Evolutionary conservation across 2,888 invertebrate species (phyloP).

Genomic region (Tachina lurida): DNA sequence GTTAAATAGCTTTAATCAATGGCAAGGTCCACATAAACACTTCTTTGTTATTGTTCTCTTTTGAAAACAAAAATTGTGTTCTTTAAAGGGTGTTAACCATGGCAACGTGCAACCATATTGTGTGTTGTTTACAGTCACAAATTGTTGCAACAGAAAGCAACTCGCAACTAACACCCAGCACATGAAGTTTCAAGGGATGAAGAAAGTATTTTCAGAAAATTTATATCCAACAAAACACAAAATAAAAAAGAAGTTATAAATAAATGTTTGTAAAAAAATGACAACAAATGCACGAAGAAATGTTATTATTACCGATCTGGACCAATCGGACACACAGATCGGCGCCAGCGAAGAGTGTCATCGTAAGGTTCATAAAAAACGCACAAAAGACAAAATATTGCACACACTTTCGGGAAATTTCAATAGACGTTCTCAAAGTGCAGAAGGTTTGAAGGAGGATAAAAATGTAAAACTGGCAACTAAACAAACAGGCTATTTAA

Average conservation of each 20-base stretch:
- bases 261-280: slow-evolving; percentile 57
- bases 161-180: slow-evolving; percentile 33
- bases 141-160: slow-evolving; percentile 1
- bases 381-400: slow-evolving; percentile 69
- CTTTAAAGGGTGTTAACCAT: slow-evolving; percentile 39
- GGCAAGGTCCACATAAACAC: background rate
- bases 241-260: slow-evolving; percentile 14
- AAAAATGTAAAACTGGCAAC: slow-evolving; percentile 36
- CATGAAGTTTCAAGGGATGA: slow-evolving; percentile 1
- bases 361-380: slow-evolving; percentile 66
- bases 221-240: background rate
- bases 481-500: slow-evolving; percentile 75
- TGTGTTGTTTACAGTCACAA: slow-evolving; percentile 47
- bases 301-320: slow-evolving; percentile 79
- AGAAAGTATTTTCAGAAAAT: slow-evolving; percentile 15
- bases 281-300: slow-evolving; percentile 67
- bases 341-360: slow-evolving; percentile 46
- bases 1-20: too few relatives aligned
- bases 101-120: slow-evolving; percentile 44
- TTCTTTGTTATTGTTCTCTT: background rate
- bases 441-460: slow-evolving; percentile 75
- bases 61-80: slow-evolving; percentile 9
- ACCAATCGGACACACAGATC: slow-evolving; percentile 75
- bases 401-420: slow-evolving; percentile 80
- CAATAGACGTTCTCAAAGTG: slow-evolving; percentile 79